A percentile compares a stretch with the other conserved stretches of the same genome.
Evolutionary conservation across 30 jellyfish, hydroid and myxozoan species (phyloP).

Genomic region (Cassiopea andromeda): DNA sequence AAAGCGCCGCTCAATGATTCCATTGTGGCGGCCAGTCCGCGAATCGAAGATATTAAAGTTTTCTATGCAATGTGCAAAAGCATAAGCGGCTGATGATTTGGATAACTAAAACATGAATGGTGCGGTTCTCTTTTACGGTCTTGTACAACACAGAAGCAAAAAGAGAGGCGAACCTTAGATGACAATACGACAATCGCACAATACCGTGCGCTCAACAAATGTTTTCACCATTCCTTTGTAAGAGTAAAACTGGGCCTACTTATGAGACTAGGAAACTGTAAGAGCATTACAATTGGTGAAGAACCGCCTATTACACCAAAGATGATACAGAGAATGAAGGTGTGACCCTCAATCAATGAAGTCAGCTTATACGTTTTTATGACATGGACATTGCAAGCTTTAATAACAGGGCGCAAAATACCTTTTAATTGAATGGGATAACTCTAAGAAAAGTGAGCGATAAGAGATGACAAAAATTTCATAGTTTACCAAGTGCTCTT

Average conservation of each 20-base stretch:
- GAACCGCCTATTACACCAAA: slow-evolving; percentile 38
- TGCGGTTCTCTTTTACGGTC: slow-evolving; percentile 64
- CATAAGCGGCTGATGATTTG: slow-evolving; percentile 71
- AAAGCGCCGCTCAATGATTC: slow-evolving; percentile 71
- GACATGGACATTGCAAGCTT: neutral
- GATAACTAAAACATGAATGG: slow-evolving; percentile 70
- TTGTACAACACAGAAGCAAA: slow-evolving; percentile 46
- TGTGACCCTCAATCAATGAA: slow-evolving; percentile 35
- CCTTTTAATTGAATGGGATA: neutral
- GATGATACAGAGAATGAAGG: slow-evolving; percentile 50
- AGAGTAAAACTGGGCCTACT: slow-evolving; percentile 19
- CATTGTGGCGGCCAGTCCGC: slow-evolving; percentile 68
- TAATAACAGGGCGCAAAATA: neutral
- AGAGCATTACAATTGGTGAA: slow-evolving; percentile 49
- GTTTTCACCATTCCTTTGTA: slow-evolving; percentile 78
- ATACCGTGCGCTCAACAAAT: slow-evolving; percentile 61
- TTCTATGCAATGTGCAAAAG: slow-evolving; percentile 72
- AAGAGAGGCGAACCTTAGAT: slow-evolving; percentile 54
- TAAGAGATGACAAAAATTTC: too few species aligned
- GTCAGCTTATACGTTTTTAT: slow-evolving; percentile 1
- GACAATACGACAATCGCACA: slow-evolving; percentile 47
- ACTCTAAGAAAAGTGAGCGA: too few species aligned
- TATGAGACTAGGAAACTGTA: slow-evolving; percentile 41
- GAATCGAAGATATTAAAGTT: slow-evolving; percentile 49
- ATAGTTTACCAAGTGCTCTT: too few species aligned